These are phyloP conservation scores for Fulica atra DNA, from an alignment of 2,113 vertebrate species.

Conservation along the genomic window DNA sequence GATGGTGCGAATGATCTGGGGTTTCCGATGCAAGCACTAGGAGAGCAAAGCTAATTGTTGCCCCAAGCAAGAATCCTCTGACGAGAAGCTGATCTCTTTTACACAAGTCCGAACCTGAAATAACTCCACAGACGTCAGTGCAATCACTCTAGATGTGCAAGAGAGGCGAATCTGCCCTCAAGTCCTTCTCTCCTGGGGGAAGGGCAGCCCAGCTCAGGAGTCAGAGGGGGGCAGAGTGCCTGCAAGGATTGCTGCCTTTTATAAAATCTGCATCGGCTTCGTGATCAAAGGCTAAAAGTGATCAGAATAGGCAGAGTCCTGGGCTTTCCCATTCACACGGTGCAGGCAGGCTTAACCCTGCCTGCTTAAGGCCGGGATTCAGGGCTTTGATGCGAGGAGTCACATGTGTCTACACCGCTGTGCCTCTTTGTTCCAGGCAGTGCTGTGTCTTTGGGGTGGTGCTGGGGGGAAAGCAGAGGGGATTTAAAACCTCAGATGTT, in stretches of 20 bases:
- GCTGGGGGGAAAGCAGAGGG: background rate
- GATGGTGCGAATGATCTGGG: background rate
- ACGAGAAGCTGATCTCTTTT: constrained; percentile 34
- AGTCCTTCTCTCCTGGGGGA: background rate
- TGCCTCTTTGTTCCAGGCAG: background rate
- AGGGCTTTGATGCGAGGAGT: background rate
- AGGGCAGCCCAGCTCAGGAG: background rate
- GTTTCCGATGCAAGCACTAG: background rate
- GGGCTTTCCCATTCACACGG: background rate
- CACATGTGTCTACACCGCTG: background rate
- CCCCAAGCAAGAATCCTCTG: constrained; percentile 4
- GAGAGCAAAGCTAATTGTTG: constrained; percentile 46
- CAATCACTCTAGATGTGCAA: background rate
- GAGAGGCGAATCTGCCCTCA: background rate
- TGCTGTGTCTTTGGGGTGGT: background rate
- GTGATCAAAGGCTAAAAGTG: constrained; percentile 50
- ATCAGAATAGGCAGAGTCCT: background rate
- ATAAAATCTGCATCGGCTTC: background rate
- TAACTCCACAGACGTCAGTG: background rate
- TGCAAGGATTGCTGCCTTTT: background rate
- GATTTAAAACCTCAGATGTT: background rate
- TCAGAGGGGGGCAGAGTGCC: background rate
- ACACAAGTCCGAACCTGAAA: constrained; percentile 42
- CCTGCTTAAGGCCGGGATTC: accelerated
- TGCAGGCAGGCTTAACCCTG: constrained; percentile 17